Conservation (phyloP, 2,113 vertebrate species). For the Tringa solitaria region DNA sequence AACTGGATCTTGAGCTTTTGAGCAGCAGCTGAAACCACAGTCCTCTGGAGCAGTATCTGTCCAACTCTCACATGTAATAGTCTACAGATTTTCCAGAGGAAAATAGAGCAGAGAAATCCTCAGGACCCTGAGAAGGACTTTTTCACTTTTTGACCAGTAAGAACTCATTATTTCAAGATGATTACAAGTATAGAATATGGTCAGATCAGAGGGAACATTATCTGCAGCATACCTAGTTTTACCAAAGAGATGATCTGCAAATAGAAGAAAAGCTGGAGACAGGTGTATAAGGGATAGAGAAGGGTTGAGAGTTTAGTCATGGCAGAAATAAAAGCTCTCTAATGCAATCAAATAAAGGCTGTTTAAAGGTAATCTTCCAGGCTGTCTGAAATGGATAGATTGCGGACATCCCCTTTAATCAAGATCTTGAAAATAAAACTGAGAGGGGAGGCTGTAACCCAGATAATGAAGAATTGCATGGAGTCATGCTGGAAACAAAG, state of each 20-base stretch:
- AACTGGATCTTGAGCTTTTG: not conserved
- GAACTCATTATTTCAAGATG: not conserved
- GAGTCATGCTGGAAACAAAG: conserved; percentile 45
- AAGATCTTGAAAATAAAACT: conserved; percentile 42
- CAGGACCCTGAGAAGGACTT: not conserved
- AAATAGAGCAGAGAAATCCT: not conserved
- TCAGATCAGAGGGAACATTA: not conserved
- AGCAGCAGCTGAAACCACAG: not conserved
- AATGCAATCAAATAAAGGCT: conserved; percentile 17
- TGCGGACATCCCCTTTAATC: conserved; percentile 58
- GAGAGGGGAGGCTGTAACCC: conserved; percentile 39
- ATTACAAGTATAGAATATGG: not conserved
- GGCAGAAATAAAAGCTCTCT: not conserved
- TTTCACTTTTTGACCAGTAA: not conserved
- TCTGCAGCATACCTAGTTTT: not conserved
- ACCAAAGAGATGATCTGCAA: not conserved
- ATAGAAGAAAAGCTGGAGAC: not conserved
- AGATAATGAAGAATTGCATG: conserved; percentile 43
- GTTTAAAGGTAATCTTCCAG: conserved; percentile 25
- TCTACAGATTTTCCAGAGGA: not conserved
- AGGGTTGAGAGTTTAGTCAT: not conserved
- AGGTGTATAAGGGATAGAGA: not conserved
- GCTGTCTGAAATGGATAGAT: conserved; percentile 19
- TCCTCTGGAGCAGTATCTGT: accelerated
- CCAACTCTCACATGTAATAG: not conserved